These are phyloP conservation scores for Sapayoa aenigma DNA, from an alignment of 2,113 vertebrate species.

Conservation along the genomic window DNA sequence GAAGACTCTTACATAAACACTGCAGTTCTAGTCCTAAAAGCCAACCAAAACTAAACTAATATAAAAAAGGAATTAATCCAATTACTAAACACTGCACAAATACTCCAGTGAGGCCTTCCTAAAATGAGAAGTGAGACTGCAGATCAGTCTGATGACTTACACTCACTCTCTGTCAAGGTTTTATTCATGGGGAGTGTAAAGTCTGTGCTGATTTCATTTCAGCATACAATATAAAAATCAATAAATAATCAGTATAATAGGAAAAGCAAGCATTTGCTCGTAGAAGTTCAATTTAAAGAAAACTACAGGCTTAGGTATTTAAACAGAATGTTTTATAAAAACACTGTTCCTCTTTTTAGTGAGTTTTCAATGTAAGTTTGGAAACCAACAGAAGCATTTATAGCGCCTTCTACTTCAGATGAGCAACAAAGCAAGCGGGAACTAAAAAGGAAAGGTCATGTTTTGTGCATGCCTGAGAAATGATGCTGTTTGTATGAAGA, in stretches of 20 bases:
- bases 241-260: background rate
- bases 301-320: background rate
- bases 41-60: background rate
- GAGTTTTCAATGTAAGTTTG: background rate
- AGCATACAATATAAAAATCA: background rate
- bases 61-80: background rate
- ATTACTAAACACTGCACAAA: background rate
- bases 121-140: background rate
- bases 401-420: background rate
- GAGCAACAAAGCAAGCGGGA: background rate
- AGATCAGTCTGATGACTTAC: background rate
- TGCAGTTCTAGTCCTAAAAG: background rate
- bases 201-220: background rate
- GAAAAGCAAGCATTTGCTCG: background rate
- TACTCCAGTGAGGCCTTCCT: background rate
- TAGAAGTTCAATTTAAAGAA: background rate
- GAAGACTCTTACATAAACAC: background rate
- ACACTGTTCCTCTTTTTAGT: background rate
- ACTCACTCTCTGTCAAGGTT: background rate
- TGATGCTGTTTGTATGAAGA: accelerated
- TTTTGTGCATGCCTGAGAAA: background rate
- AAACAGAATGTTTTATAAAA: background rate
- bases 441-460: background rate
- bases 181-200: background rate
- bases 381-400: background rate